Base-by-base conservation (phyloP, 1,140 invertebrate genomes). In the Saccostrea cuccullata region DNA sequence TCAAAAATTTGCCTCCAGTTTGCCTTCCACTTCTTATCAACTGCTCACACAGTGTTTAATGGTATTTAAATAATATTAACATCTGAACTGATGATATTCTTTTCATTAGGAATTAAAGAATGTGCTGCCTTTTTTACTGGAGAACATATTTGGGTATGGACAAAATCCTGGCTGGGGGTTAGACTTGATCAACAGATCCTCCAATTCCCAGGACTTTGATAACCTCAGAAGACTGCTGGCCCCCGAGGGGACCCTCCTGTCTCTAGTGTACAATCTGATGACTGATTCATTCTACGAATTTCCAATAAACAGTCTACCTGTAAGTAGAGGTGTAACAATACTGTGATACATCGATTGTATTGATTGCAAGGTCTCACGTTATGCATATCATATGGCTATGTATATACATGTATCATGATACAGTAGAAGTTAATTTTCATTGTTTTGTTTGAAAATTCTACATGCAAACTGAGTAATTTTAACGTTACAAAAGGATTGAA, bases 261-360 rank as follows among this genome's bases (percentile, higher is more conserved):
- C 96, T 55, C 93, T 98, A 0, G 97, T 97, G 89, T 98, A 98
- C 93, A 97, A 97, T 93, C 94, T 99, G 55, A 95, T 98, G 82
- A 96, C 96, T 91, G 98, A 99, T 93, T 96, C 96, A 89, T 97
- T 96, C 91, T 98, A 98, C 95, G 97, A 98, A 89, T 97, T 98
- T 93, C 97, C 97, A 86, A 93, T 98, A 8, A 96, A 96, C 77
- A 96, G 96, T 92, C 95, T 99, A 92, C 98, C 98, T 55, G 98
- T 98, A 96, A 96, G 96, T n/a, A n/a, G n/a, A n/a, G n/a, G n/a
- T n/a, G n/a, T n/a, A n/a, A n/a, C n/a, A n/a, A n/a, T n/a, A n/a
- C n/a, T n/a, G n/a, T n/a, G n/a, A n/a, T n/a, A n/a, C n/a, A n/a
- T n/a, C n/a, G n/a, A n/a, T n/a, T n/a, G n/a, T n/a, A n/a, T n/a